A percentile compares a stretch with the other conserved stretches of the same genome.
These are phyloP conservation scores for Magallana nippona DNA, from an alignment of 2,888 invertebrate species.

Conservation along the genomic window DNA sequence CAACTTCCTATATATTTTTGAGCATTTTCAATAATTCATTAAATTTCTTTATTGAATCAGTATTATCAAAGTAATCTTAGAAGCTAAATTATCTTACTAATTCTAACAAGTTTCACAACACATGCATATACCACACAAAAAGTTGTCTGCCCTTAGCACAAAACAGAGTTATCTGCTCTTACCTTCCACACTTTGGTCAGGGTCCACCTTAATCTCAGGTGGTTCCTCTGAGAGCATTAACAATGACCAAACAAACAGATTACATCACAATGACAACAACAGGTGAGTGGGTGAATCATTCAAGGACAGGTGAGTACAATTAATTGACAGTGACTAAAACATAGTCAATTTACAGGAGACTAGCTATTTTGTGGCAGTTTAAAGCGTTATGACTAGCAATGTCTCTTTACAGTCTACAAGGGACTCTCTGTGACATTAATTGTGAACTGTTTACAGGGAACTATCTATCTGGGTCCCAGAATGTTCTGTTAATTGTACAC, in stretches of 20 bases:
- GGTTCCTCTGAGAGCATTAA: slow-evolving; percentile 53
- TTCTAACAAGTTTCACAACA: neutral
- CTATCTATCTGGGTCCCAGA: too few relatives aligned
- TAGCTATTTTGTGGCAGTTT: neutral
- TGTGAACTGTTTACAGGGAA: too few relatives aligned
- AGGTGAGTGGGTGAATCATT: neutral
- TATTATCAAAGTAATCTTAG: too few relatives aligned
- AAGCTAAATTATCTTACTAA: too few relatives aligned
- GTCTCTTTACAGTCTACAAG: too few relatives aligned
- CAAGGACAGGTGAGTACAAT: neutral
- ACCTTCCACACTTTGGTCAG: slow-evolving; percentile 19
- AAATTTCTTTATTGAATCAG: too few relatives aligned
- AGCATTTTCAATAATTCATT: too few relatives aligned
- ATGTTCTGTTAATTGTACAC: too few relatives aligned
- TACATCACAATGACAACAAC: slow-evolving; percentile 9
- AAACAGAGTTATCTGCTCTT: slow-evolving; percentile 9
- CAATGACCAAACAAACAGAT: slow-evolving; percentile 14
- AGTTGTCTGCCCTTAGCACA: neutral
- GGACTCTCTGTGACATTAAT: too few relatives aligned
- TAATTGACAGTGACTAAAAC: neutral
- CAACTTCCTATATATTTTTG: neutral
- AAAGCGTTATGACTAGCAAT: too few relatives aligned
- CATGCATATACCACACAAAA: neutral
- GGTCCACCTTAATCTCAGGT: slow-evolving; percentile 34
- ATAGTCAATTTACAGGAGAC: neutral